Conservation (phyloP, 2,888 invertebrate species). For the Saturnia pavonia region DNA sequence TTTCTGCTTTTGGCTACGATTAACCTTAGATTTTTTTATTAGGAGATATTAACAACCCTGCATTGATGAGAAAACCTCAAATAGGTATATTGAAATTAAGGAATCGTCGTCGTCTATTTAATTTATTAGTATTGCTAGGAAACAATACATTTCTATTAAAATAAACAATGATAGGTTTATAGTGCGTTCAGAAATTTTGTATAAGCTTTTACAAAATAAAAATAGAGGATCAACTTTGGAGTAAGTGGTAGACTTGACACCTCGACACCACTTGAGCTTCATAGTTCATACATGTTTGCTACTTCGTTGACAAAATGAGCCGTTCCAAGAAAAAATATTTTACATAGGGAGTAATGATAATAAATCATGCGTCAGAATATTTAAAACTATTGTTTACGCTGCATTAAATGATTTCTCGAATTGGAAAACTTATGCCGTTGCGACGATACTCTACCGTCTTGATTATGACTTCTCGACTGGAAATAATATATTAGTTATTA, state of each 20-base stretch:
- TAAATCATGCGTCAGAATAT: neutral
- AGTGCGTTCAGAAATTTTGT: no score
- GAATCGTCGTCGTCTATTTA: no score
- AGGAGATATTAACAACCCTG: no score
- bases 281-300: neutral
- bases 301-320: neutral
- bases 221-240: no score
- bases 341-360: neutral
- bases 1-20: conserved; percentile 3
- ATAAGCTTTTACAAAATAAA: no score
- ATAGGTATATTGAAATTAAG: no score
- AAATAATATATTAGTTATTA: conserved; percentile 61
- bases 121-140: no score
- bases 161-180: no score
- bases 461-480: conserved; percentile 63
- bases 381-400: neutral
- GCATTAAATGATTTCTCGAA: neutral
- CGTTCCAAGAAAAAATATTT: neutral
- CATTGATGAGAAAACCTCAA: no score
- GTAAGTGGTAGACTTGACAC: no score
- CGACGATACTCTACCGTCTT: conserved; percentile 56
- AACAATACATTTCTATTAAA: no score
- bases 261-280: no score
- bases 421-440: conserved; percentile 25
- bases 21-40: neutral